Evolutionary conservation across 2,113 vertebrate genomes (phyloP).

Genomic region (Opisthocomus hoazin): DNA sequence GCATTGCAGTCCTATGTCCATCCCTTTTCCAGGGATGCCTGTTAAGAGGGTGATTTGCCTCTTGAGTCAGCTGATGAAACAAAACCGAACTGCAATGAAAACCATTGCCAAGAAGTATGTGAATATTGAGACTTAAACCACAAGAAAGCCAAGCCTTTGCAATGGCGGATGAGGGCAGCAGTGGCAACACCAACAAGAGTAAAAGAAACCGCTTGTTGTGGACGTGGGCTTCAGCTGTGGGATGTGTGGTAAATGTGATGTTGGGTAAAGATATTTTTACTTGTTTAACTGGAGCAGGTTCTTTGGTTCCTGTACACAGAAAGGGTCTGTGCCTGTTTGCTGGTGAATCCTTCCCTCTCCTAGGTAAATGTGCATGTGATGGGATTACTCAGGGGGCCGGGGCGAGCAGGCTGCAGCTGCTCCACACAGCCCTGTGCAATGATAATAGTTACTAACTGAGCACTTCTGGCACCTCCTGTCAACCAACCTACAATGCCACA

Average conservation of each 20-base stretch:
- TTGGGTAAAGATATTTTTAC: background rate
- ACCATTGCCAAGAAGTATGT: background rate
- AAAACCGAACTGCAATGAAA: background rate
- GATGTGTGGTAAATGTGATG: background rate
- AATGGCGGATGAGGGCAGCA: background rate
- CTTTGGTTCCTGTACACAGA: background rate
- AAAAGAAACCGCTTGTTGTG: background rate
- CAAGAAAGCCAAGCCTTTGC: background rate
- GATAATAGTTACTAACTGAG: background rate
- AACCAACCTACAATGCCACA: background rate
- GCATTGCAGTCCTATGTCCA: background rate
- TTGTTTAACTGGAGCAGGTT: background rate
- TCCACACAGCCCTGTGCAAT: background rate
- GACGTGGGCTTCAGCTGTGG: background rate
- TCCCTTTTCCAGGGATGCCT: background rate
- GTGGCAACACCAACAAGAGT: background rate
- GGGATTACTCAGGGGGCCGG: rapidly evolving
- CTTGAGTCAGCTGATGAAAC: background rate
- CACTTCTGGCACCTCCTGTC: background rate
- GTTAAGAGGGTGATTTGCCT: background rate
- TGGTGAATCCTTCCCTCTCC: background rate
- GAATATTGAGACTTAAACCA: background rate
- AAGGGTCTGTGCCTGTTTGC: background rate
- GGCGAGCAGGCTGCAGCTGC: background rate
- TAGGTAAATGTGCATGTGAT: background rate